Evolutionary conservation across 2,113 vertebrate species (phyloP).

Genomic region (Phalacrocorax carbo): DNA sequence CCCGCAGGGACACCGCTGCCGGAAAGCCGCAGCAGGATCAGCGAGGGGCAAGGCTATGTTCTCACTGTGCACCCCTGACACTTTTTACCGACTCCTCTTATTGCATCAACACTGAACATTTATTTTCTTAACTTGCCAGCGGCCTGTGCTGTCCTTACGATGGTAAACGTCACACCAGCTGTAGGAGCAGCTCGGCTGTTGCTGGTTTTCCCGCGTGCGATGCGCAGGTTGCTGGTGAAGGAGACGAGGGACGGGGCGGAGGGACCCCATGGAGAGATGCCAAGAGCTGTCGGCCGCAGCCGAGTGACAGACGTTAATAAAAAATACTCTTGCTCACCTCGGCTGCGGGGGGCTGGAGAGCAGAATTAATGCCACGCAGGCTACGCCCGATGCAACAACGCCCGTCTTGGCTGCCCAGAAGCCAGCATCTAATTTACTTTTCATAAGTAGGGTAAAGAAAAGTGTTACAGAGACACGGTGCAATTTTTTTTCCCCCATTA

Average conservation of each 20-base stretch:
- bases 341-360: background rate
- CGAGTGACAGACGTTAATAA: background rate
- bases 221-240: background rate
- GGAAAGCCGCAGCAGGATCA: background rate
- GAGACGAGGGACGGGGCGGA: background rate
- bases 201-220: rapidly evolving
- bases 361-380: background rate
- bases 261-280: background rate
- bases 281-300: background rate
- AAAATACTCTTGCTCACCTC: background rate
- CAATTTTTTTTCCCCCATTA: background rate
- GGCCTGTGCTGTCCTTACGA: background rate
- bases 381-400: background rate
- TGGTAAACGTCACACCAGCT: rapidly evolving
- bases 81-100: background rate
- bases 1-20: background rate
- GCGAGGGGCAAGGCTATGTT: rapidly evolving
- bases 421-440: background rate
- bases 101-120: background rate
- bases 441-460: background rate
- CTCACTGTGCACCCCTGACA: background rate
- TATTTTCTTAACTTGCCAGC: background rate
- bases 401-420: background rate
- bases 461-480: background rate
- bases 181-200: rapidly evolving